Evolutionary conservation across 2,113 vertebrate species (phyloP).

Genomic region (Brachypteracias leptosomus): DNA sequence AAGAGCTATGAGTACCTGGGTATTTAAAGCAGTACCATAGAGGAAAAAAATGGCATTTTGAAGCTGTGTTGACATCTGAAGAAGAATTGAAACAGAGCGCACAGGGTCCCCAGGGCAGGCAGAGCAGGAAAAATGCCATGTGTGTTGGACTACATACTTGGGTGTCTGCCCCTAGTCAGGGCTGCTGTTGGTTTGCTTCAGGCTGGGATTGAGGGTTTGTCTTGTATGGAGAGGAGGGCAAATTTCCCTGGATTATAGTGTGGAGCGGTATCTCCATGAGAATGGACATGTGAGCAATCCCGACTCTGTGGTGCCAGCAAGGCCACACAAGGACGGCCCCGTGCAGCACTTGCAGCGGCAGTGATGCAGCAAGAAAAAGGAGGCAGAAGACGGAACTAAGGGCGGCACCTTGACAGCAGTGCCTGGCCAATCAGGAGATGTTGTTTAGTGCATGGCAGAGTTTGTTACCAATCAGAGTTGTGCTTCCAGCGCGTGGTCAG

Average conservation of each 20-base stretch:
- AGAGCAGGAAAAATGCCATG: not conserved
- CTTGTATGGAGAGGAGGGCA: not conserved
- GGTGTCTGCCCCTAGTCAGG: not conserved
- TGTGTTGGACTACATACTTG: accelerated
- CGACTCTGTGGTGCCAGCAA: too few relatives aligned
- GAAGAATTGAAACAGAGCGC: not conserved
- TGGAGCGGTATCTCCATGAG: too few relatives aligned
- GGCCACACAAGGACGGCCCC: too few relatives aligned
- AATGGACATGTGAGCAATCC: too few relatives aligned
- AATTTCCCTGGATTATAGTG: not conserved
- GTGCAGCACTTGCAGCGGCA: too few relatives aligned
- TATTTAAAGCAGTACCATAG: not conserved
- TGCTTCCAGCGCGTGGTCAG: too few relatives aligned
- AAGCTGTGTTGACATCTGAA: not conserved
- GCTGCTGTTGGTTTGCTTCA: not conserved
- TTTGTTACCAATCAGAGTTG: too few relatives aligned
- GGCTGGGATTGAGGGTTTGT: not conserved
- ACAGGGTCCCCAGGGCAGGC: not conserved
- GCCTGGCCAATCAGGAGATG: too few relatives aligned
- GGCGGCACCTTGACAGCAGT: too few relatives aligned
- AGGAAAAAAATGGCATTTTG: not conserved
- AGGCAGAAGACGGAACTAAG: too few relatives aligned
- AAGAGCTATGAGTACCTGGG: not conserved
- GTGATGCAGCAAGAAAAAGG: too few relatives aligned
- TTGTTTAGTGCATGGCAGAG: too few relatives aligned